Percentiles rank a stretch among this genome's conserved stretches.
These are phyloP conservation scores for Achatina immaculata DNA, from an alignment of 1,140 invertebrate genomes.

Conservation along the genomic window DNA sequence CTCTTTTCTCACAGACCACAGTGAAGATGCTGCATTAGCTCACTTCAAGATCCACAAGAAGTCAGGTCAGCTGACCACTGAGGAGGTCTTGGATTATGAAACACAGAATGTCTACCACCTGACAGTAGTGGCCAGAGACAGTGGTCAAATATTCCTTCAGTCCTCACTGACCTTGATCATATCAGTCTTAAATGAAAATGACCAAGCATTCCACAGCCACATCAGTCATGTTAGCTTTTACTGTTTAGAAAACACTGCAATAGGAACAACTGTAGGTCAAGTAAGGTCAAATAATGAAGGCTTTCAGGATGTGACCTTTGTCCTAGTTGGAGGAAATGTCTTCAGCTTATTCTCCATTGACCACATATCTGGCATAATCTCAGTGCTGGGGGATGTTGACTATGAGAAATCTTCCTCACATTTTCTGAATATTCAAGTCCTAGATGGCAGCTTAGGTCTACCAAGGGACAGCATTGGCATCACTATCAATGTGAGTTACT, in stretches of 20 bases:
- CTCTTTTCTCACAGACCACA: slow-evolving; percentile 44
- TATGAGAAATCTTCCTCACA: slow-evolving; percentile 85
- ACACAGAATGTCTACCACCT: slow-evolving; percentile 87
- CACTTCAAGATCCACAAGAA: slow-evolving; percentile 60
- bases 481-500: slow-evolving; percentile 80
- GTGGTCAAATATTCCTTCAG: slow-evolving; percentile 76
- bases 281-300: slow-evolving; percentile 91
- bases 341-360: slow-evolving; percentile 97
- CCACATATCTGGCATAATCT: slow-evolving; percentile 97
- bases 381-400: slow-evolving; percentile 92
- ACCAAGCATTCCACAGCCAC: slow-evolving; percentile 65
- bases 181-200: slow-evolving; percentile 65
- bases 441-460: slow-evolving; percentile 59
- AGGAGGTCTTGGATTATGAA: slow-evolving; percentile 89
- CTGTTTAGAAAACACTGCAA: slow-evolving; percentile 91
- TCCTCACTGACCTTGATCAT: slow-evolving; percentile 51
- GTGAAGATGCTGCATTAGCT: slow-evolving; percentile 47
- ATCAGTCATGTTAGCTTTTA: slow-evolving; percentile 80
- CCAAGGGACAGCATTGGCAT: slow-evolving; percentile 78
- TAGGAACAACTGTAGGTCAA: slow-evolving; percentile 90
- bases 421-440: slow-evolving; percentile 61
- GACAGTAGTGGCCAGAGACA: slow-evolving; percentile 56
- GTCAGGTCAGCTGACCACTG: slow-evolving; percentile 86
- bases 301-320: slow-evolving; percentile 97
- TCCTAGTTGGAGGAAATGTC: slow-evolving; percentile 98